A percentile compares a stretch with the other conserved stretches of the same genome.
Evolutionary conservation across 2,797 vertebrate species (phyloP).

Genomic region (Gila robusta): DNA sequence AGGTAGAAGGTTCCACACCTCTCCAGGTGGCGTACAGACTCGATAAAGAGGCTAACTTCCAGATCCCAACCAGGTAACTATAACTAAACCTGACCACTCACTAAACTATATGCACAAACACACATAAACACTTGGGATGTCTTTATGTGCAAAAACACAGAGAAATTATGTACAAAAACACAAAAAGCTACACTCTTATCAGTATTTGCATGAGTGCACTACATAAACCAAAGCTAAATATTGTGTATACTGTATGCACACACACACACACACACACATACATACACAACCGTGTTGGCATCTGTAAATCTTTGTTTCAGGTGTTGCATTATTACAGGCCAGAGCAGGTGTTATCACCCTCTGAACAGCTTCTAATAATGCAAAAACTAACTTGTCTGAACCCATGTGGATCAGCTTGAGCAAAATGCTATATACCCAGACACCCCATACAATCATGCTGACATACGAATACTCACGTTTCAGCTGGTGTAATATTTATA

Average conservation of each 20-base stretch:
- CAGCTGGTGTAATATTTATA: too few species aligned
- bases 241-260: neutral
- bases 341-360: constrained; percentile 71
- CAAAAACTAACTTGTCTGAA: constrained; percentile 67
- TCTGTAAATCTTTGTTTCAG: constrained; percentile 61
- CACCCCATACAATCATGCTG: neutral
- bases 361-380: constrained; percentile 68
- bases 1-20: constrained; percentile 83
- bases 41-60: constrained; percentile 84
- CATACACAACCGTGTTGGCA: neutral
- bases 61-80: constrained; percentile 84
- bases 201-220: neutral
- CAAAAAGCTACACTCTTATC: neutral
- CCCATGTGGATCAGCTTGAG: constrained; percentile 63
- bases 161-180: neutral
- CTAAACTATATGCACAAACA: neutral
- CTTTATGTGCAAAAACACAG: neutral
- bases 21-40: constrained; percentile 86
- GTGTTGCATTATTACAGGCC: constrained; percentile 80
- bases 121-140: neutral
- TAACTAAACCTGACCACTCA: neutral
- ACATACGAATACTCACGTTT: neutral
- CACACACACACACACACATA: neutral
- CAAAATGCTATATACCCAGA: neutral
- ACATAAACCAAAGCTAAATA: neutral